Evolutionary conservation across 2,113 vertebrate species (phyloP).

Genomic region (Ciconia maguari): DNA sequence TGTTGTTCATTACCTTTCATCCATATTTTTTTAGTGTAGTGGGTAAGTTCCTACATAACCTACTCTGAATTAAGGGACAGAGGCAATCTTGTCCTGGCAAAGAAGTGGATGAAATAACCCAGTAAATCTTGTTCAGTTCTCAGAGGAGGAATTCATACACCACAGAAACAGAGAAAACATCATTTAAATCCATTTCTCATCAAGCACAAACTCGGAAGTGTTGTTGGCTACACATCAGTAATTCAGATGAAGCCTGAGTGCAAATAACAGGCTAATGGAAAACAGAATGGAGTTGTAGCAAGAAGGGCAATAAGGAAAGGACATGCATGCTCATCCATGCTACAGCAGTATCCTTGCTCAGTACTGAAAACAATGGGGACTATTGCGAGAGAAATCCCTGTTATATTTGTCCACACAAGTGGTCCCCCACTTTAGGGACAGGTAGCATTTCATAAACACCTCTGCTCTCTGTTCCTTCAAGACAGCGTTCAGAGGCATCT

Average conservation of each 20-base stretch:
- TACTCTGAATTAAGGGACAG: background rate
- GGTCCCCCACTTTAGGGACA: background rate
- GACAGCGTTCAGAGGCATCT: background rate
- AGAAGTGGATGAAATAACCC: background rate
- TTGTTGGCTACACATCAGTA: background rate
- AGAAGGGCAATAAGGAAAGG: background rate
- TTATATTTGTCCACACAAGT: background rate
- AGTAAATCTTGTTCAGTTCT: background rate
- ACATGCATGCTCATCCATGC: background rate
- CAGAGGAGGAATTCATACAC: background rate
- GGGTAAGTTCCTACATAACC: background rate
- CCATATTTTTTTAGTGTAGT: background rate
- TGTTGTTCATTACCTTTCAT: background rate
- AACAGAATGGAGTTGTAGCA: background rate
- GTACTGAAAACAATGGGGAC: background rate
- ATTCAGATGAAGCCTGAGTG: background rate
- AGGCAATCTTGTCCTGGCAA: background rate
- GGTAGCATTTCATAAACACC: background rate
- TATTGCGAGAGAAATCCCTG: background rate
- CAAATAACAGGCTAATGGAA: background rate
- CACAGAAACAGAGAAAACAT: background rate
- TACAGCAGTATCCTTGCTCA: background rate
- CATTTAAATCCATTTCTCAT: background rate
- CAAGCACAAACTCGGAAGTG: background rate
- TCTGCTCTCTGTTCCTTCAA: background rate